These are phyloP conservation scores for Dioctria rufipes DNA, from an alignment of 2,888 invertebrate species.

Conservation along the genomic window DNA sequence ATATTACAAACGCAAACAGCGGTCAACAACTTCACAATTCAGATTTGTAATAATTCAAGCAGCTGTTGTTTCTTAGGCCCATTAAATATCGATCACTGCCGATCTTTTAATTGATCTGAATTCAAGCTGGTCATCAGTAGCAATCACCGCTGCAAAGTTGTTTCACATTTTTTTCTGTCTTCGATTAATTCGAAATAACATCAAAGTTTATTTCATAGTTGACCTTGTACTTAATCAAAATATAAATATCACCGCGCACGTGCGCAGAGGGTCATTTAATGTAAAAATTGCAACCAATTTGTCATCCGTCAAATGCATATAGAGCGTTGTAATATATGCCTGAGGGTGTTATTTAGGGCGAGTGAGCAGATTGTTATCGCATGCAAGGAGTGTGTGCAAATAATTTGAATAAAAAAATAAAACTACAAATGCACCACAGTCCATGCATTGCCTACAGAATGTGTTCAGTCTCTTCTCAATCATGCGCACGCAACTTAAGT, in stretches of 20 bases:
- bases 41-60: background rate
- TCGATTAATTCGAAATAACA: background rate
- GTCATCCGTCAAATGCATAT: background rate
- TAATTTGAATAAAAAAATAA: background rate
- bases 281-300: constrained; percentile 1
- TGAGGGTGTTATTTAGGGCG: constrained; percentile 1
- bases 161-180: background rate
- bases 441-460: background rate
- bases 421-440: background rate
- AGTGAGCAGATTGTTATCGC: background rate
- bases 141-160: background rate
- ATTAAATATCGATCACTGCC: background rate
- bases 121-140: background rate
- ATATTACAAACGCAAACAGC: no score
- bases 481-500: background rate
- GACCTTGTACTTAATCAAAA: constrained; percentile 6
- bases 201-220: background rate
- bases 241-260: background rate
- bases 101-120: constrained; percentile 4
- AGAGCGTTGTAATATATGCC: background rate
- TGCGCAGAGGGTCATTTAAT: background rate
- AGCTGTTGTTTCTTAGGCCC: background rate
- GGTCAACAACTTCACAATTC: background rate
- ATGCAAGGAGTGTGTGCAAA: background rate
- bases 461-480: background rate